These are phyloP conservation scores for Drosophila malerkotliana DNA, from an alignment of 1,140 invertebrate genomes.

Conservation along the genomic window DNA sequence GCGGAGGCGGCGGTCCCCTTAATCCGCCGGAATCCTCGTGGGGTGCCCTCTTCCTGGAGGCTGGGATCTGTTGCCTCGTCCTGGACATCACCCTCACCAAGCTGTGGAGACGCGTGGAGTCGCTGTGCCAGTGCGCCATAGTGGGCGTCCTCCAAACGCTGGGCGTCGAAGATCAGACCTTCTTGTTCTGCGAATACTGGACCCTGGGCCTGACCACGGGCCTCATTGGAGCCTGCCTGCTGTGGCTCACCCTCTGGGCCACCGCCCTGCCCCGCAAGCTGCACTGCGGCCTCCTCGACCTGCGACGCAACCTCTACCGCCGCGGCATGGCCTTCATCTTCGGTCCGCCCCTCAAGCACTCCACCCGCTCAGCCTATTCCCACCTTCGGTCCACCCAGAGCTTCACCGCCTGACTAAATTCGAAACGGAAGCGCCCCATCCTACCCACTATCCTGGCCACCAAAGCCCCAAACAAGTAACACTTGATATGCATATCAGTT, in stretches of 20 bases:
- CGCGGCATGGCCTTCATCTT: neutral
- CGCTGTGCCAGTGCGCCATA: conserved; percentile 59
- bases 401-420: neutral
- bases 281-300: neutral
- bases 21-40: conserved; percentile 5
- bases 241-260: conserved; percentile 59
- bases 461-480: neutral
- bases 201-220: conserved; percentile 39
- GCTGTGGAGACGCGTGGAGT: conserved; percentile 62
- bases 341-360: neutral
- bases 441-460: no score
- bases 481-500: neutral
- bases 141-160: conserved; percentile 44
- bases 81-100: conserved; percentile 57
- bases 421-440: neutral
- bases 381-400: neutral
- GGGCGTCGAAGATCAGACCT: conserved; percentile 46
- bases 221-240: conserved; percentile 54
- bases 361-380: neutral
- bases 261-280: conserved; percentile 45
- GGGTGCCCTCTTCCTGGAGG: conserved; percentile 43
- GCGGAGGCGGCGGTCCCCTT: neutral
- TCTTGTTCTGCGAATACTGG: conserved; percentile 56
- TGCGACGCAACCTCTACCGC: conserved; percentile 10
- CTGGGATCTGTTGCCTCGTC: conserved; percentile 50